These are phyloP conservation scores for Octodonta nipae DNA, from an alignment of 2,888 invertebrate genomes.

Conservation along the genomic window DNA sequence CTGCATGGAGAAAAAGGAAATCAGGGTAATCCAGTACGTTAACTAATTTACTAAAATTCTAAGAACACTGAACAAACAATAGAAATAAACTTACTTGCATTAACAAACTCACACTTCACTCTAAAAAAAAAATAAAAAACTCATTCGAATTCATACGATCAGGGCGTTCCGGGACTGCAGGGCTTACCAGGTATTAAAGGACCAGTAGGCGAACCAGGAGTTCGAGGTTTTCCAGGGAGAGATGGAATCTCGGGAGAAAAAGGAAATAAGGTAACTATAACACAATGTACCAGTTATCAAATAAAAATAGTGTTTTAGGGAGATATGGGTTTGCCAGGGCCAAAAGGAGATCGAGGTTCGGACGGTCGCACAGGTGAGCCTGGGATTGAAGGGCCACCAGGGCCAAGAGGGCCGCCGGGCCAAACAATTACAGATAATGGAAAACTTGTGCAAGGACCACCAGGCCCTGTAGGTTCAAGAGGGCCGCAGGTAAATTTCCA, in stretches of 20 bases:
- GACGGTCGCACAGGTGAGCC: slow-evolving; percentile 23
- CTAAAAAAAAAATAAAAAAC: neutral
- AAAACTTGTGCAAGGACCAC: slow-evolving; percentile 15
- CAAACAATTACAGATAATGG: slow-evolving; percentile 15
- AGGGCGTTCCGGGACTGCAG: slow-evolving; percentile 32
- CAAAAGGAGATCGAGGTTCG: slow-evolving; percentile 31
- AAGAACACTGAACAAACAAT: too few relatives aligned
- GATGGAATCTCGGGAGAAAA: slow-evolving; percentile 36
- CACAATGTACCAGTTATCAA: too few relatives aligned
- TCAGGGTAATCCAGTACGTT: slow-evolving; percentile 10
- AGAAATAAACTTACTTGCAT: too few relatives aligned
- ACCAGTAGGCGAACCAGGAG: slow-evolving; percentile 35
- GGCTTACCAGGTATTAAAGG: slow-evolving; percentile 36
- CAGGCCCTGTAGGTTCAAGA: slow-evolving; percentile 13
- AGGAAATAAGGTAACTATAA: slow-evolving; percentile 21
- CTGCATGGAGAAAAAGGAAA: slow-evolving; percentile 10
- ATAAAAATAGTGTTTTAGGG: slow-evolving; percentile 18
- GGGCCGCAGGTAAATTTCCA: slow-evolving; percentile 9
- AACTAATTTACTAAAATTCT: too few relatives aligned
- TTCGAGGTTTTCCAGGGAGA: slow-evolving; percentile 32
- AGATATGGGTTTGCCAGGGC: slow-evolving; percentile 33
- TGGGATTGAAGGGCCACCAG: slow-evolving; percentile 18
- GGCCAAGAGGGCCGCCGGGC: slow-evolving; percentile 16
- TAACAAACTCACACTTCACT: neutral
- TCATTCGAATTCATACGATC: slow-evolving; percentile 1